Base-by-base conservation (phyloP, 2,113 vertebrate species). In the Ariopsis seemanni region DNA sequence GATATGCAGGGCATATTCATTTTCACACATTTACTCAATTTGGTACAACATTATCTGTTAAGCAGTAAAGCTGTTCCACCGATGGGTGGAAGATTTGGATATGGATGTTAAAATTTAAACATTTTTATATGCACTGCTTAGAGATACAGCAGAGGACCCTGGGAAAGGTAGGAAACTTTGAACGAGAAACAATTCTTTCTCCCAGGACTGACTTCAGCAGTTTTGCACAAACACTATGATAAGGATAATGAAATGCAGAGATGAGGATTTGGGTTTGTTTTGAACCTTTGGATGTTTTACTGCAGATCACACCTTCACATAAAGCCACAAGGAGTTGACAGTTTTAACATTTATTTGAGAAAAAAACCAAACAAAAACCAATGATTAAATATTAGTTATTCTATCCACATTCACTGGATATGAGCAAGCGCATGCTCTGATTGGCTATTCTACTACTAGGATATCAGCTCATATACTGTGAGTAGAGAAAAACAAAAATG, bases 21-120 rank as follows among this genome's bases (percentile, higher is more conserved):
- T 25, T 67, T 84, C 58, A 15, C 12, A 52, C 17, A 30, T 22
- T 75, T 67, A n/a, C 52, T 89, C 25, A 15, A 85, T 91, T 90
- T 91, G 90, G 90, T 90, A 85, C 42, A 42, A 42, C 42, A 42
- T 42, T 83, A 53, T 90, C 83, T 58, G n/a, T 20, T 25, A 53
- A 81, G 72, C 55, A 4, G 14, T 81, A 71, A 90, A 80, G 78
- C 84, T 20, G 81, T 79, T 86, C 27, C 74, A 84, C 20, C 83
- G 72, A 50, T 53, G 58, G 42, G 75, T 57, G n/a, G 62, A 85
- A 75, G 83, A 81, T 82, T 79, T 85, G 34, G 55, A 81, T 60
- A 57, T 74, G 34, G 30, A 52, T 27, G 27, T 71, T 74, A 20
- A 62, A 69, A 74, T 10, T 60, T 0, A 57, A 55, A 15, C 2